phyloP scores from a whole-genome alignment of 2,797 vertebrate genomes.

The Sebastes itinus region DNA sequence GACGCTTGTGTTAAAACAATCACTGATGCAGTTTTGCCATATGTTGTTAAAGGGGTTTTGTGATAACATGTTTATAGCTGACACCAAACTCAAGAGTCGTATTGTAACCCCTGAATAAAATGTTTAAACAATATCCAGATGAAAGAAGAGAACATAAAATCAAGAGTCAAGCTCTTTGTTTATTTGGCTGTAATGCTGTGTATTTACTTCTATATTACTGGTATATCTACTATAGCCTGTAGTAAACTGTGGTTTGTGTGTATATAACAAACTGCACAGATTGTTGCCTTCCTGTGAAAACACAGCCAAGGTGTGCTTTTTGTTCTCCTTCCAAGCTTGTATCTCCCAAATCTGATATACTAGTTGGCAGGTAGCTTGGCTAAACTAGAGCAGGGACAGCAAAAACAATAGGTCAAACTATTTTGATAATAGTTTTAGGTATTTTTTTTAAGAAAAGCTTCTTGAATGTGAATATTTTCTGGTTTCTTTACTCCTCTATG shows the following conservation, averaged over 20 bases:
- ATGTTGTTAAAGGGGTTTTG: neutral
- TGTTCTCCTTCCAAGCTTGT: neutral
- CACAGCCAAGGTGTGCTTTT: neutral
- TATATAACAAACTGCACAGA: neutral
- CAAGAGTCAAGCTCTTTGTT: too few species aligned
- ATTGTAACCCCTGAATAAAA: too few species aligned
- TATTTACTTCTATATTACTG: too few species aligned
- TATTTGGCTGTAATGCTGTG: too few species aligned
- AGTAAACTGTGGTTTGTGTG: neutral
- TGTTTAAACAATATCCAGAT: too few species aligned
- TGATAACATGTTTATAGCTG: neutral
- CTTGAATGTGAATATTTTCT: too few species aligned
- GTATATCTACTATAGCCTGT: neutral
- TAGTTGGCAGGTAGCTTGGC: conserved; percentile 25
- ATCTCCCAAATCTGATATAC: neutral
- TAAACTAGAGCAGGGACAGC: neutral
- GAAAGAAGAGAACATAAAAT: too few species aligned
- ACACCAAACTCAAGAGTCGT: too few species aligned
- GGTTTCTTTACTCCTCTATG: too few species aligned
- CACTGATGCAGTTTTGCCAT: neutral
- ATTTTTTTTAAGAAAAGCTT: too few species aligned
- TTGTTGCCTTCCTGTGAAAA: neutral
- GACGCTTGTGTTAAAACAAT: neutral
- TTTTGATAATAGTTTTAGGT: too few species aligned
- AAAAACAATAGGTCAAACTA: neutral